Base-by-base conservation (phyloP, 1,140 invertebrate genomes). In the Drosophila subobscura region DNA sequence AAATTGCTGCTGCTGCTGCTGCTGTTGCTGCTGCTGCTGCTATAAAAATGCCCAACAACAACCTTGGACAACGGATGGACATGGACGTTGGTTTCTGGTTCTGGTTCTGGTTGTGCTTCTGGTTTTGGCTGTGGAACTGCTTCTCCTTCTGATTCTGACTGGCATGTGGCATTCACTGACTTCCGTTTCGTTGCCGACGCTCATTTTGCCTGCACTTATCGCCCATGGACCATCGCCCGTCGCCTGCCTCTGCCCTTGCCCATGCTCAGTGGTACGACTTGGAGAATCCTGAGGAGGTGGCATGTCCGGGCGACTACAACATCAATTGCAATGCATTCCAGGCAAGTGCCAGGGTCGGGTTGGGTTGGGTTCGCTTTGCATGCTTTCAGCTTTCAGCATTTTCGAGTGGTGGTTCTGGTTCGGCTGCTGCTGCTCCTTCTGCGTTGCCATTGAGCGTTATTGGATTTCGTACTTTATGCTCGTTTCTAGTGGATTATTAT, bases 221-320 rank as follows among this genome's bases (percentile, higher is more conserved):
- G 71, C 57, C 33, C 33, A 12, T 37, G 8, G 33, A 3, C 10
- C 29, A 33, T 33, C 33, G 33, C 8, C 25, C 33, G 6, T 37
- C 33, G 8, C 8, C 33, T 47, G 44, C 40, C 20, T 3, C 33
- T 47, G 44, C 40, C 20, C 51, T 65, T 7, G 16, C 41, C 49
- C 50, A 16, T 68, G 51, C 42, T 23, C 71, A 97, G 94, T 98
- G 97, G 97, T 97, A 94, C 91, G 95, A 98, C 79, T 93, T 94
- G 89, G 96, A 98, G 80, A 93, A 92, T 53, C 96, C 96, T 0
- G 96, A 98, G 92, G 93, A 93, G 6, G 86, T 92, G 8, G 79
- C 93, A n/a, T 93, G 95, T 68, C 97, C 97, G 0, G 92, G 94
- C 58, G 92, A 93, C 8, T 97, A 97, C 91, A 93, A 94, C 3